phyloP scores from a whole-genome alignment of 2,113 vertebrate genomes.

The Malurus elegans region DNA sequence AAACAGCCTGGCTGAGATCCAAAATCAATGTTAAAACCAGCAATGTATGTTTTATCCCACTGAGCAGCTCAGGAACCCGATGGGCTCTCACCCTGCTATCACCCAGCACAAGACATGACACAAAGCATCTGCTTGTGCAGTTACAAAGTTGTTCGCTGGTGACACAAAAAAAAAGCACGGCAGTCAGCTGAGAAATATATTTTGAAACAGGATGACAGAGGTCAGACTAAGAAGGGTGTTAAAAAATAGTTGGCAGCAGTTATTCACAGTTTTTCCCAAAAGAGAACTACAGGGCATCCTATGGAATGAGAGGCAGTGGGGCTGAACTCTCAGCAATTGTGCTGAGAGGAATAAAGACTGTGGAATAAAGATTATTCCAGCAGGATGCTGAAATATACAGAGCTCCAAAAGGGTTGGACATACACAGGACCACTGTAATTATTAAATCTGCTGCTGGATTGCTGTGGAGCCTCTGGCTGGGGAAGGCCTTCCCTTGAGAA shows the following conservation, averaged over 20 bases:
- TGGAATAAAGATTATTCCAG: background rate
- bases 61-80: background rate
- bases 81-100: background rate
- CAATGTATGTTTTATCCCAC: background rate
- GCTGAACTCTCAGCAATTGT: background rate
- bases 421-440: background rate
- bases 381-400: background rate
- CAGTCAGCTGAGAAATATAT: background rate
- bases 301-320: background rate
- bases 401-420: background rate
- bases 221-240: background rate
- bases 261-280: constrained; percentile 19
- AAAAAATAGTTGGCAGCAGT: constrained; percentile 16
- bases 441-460: background rate
- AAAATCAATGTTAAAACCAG: background rate
- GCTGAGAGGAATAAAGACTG: background rate
- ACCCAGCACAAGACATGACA: background rate
- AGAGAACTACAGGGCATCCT: background rate
- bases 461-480: background rate
- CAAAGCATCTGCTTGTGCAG: constrained; percentile 10
- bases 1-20: background rate
- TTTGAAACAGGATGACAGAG: background rate
- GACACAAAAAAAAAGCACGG: background rate
- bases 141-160: background rate
- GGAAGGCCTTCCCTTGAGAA: background rate